phyloP scores from a whole-genome alignment of 2,888 invertebrate species.

The Apotomis turbidana region DNA sequence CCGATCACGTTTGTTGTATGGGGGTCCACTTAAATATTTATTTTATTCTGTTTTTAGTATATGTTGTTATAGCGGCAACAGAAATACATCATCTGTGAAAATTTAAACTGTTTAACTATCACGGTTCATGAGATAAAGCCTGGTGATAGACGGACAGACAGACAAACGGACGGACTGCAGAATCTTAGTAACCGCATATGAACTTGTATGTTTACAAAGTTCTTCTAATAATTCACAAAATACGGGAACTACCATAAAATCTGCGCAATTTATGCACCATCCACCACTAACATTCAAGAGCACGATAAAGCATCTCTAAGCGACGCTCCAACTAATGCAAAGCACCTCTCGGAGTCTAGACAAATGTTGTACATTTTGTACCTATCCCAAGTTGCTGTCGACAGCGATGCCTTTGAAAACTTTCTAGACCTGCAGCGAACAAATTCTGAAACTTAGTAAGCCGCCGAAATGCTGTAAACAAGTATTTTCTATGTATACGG shows the following conservation, averaged over 20 bases:
- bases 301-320: conserved; percentile 51
- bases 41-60: too few relatives aligned
- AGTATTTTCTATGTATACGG: conserved; percentile 16
- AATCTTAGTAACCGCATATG: too few relatives aligned
- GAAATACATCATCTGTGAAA: too few relatives aligned
- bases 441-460: conserved; percentile 34
- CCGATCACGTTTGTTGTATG: too few relatives aligned
- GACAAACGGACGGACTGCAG: too few relatives aligned
- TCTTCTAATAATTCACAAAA: neutral
- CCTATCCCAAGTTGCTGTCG: conserved; percentile 37
- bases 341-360: conserved; percentile 61
- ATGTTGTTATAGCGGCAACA: too few relatives aligned
- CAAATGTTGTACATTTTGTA: conserved; percentile 63
- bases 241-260: conserved; percentile 18
- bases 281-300: conserved; percentile 45
- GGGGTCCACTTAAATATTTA: too few relatives aligned
- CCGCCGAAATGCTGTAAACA: conserved; percentile 28
- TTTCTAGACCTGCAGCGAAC: conserved; percentile 55
- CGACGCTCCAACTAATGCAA: conserved; percentile 51
- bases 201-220: neutral
- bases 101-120: too few relatives aligned
- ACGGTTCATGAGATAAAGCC: too few relatives aligned
- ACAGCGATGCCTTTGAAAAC: conserved; percentile 56
- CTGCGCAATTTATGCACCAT: conserved; percentile 34
- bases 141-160: too few relatives aligned